These are phyloP conservation scores for Anastrepha ludens DNA, from an alignment of 1,140 invertebrate genomes.

Conservation along the genomic window DNA sequence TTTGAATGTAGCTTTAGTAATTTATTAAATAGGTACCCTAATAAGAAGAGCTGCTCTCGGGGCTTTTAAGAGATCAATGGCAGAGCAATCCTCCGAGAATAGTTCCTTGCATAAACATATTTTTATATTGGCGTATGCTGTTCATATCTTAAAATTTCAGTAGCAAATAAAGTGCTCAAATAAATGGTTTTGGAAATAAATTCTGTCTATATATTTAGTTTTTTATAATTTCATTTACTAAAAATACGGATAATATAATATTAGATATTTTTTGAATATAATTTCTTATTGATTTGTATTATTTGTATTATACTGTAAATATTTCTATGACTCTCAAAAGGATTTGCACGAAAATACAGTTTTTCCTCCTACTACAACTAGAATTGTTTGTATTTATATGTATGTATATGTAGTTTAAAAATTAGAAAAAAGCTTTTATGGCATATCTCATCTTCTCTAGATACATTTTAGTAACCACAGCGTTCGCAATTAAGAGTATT, in stretches of 20 bases:
- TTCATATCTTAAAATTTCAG: not conserved
- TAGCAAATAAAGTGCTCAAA: not conserved
- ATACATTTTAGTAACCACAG: conserved; percentile 29
- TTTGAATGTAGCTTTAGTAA: too few relatives aligned
- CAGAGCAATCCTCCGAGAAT: too few relatives aligned
- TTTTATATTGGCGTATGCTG: too few relatives aligned
- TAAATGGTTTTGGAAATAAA: conserved; percentile 21
- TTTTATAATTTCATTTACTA: conserved; percentile 11
- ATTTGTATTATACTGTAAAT: not conserved
- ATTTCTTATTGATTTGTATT: not conserved
- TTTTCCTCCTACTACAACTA: not conserved
- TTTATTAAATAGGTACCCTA: too few relatives aligned
- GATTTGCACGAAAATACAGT: conserved; percentile 32
- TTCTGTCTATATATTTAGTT: conserved; percentile 34
- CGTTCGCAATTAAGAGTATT: not conserved
- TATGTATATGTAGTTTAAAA: not conserved
- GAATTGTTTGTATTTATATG: conserved; percentile 15
- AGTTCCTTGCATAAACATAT: too few relatives aligned
- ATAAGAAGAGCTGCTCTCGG: too few relatives aligned
- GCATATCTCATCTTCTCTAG: not conserved
- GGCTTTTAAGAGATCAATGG: too few relatives aligned
- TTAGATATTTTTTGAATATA: conserved; percentile 25
- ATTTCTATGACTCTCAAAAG: conserved; percentile 37
- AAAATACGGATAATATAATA: conserved; percentile 33
- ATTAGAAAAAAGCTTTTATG: conserved; percentile 26